Conservation (phyloP, 1,140 invertebrate genomes). For the Ips typographus region DNA sequence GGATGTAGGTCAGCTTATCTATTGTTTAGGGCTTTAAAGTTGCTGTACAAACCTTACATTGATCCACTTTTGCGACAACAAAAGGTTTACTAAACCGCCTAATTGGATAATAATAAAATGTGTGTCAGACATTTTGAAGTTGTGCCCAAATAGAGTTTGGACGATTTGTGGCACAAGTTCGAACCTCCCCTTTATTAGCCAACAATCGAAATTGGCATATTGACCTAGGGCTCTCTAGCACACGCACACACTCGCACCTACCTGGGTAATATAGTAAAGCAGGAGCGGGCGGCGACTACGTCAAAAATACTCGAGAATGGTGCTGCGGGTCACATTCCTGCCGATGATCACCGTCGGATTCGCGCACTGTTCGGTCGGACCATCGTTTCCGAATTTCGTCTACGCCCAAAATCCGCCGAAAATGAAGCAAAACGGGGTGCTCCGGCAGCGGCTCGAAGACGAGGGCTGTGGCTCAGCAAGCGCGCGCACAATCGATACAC, state of each 20-base stretch:
- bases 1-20: too few relatives aligned
- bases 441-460: constrained; percentile 9
- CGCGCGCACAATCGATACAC: constrained; percentile 19
- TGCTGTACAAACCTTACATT: too few relatives aligned
- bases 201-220: constrained; percentile 1
- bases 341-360: neutral
- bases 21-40: too few relatives aligned
- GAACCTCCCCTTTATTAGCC: neutral
- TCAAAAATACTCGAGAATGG: neutral
- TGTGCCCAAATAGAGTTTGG: too few relatives aligned
- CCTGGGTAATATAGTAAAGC: constrained; percentile 6
- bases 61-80: too few relatives aligned
- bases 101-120: too few relatives aligned
- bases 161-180: neutral
- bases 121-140: too few relatives aligned
- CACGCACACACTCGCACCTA: neutral
- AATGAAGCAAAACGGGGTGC: constrained; percentile 2
- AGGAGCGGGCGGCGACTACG: neutral
- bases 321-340: constrained; percentile 5
- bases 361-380: neutral
- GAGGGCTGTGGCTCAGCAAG: constrained; percentile 8
- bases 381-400: constrained; percentile 8
- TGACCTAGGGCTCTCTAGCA: constrained; percentile 8
- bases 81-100: too few relatives aligned
- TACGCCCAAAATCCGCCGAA: constrained; percentile 13